Evolutionary conservation across 2,113 vertebrate species (phyloP), one percentile per base, ranked within the genome.

Genomic region (Phylloscopus trochilus): DNA sequence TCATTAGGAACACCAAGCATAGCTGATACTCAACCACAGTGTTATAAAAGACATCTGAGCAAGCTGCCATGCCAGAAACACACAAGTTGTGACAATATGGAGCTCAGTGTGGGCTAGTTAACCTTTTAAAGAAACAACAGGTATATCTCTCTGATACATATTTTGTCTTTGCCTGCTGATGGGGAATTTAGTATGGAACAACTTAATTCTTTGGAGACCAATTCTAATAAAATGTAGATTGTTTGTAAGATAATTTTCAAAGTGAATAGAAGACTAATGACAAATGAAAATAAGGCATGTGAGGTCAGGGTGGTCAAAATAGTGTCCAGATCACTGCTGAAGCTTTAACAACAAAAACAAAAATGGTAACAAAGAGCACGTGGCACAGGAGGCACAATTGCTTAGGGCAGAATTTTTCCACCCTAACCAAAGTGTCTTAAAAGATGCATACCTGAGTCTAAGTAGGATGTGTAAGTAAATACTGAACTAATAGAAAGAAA

Each of bases 351-450:
- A 28, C 23, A 15, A 10, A 55, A 10, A 2, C 1, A 26, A 84
- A 15, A 21, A 47, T 31, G 8, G 18, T 43, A 83, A 33, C 8
- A 62, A 43, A 24, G 6, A 55, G 5, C 3, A 2, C 1, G 1
- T 24, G 35, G 30, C 59, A 56, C 33, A 56, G 27, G 6, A 69
- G 30, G 13, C 51, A 18, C 7, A 37, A 49, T 49, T 58, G 7
- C 19, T 73, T 43, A 41, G 22, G 56, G 17, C 15, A 77, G n/a
- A 74, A 62, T 82, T 85, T 85, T 41, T 68, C 53, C 28, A 31
- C 11, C 22, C 31, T 58, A 41, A 31, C 1, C 46, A 58, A 59
- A 64, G 8, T 0, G 0, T 28, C 24, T 49, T 58, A 31, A 49
- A 70, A 67, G 22, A 18, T 39, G 26, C 19, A 41, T 41, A 18